Evolutionary conservation across 2,888 invertebrate genomes (phyloP), one percentile per base, ranked within the genome.

Genomic region (Acrocyrtus sp.): DNA sequence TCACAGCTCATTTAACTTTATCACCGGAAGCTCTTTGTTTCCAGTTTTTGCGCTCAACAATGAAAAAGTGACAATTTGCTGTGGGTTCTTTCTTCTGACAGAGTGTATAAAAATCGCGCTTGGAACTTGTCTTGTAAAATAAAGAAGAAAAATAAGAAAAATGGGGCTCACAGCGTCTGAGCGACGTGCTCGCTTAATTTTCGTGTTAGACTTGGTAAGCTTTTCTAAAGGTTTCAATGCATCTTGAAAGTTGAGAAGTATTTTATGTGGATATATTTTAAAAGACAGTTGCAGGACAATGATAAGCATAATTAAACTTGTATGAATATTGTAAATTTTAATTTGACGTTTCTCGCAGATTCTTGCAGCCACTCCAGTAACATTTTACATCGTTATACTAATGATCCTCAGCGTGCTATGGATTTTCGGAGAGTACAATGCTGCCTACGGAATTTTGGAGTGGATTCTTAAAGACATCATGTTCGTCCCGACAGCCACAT

Each of bases 381-480:
- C 69, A 3, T 75, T 75, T 29, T 75, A 70, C 56, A 54, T 70
- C 6, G 21, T 75, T 1, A 54, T 75, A 3, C 53, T 70, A 24
- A 50, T 70, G n/a, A 65, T 75, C 21, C 57, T 75, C 27, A 70
- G 74, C 15, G 50, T 75, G 2, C 22, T 70, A 3, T 60, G 70
- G 58, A 65, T 75, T 10, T 65, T 75, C 41, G 74, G 74, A 6
- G 65, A 69, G 21, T 75, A 63, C 62, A 75, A 70, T 26, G 60
- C 63, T 19, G 74, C 70, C 1, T 75, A 75, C 45, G 54, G 58
- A 15, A 43, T 75, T 2, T 43, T 75, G 48, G 74, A 75, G 24
- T 75, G 74, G 74, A 61, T 75, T 1, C 51, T 75, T 19, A 61
- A 65, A 41, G 54, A 65, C 60, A 61, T 70, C 15, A 75, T 75